Conservation (phyloP, 2,797 vertebrate genomes). For the Acridotheres tristis region DNA sequence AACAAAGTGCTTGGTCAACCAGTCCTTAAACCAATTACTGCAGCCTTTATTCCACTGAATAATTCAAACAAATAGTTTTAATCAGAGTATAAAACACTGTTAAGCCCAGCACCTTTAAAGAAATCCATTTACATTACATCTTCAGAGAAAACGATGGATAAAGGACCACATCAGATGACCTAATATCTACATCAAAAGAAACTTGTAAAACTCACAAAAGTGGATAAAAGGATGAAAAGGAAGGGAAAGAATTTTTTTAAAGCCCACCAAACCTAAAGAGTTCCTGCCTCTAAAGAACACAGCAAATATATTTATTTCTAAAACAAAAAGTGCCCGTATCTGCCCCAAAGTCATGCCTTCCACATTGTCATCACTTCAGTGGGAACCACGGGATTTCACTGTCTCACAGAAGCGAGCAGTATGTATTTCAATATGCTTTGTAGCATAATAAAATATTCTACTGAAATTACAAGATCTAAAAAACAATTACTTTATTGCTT, state of each 20-base stretch:
- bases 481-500: slow-evolving; percentile 60
- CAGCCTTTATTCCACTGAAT: background rate
- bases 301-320: background rate
- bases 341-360: background rate
- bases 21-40: slow-evolving; percentile 18
- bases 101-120: background rate
- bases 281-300: background rate
- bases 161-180: background rate
- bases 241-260: background rate
- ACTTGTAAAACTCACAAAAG: background rate
- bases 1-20: slow-evolving; percentile 20
- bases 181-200: background rate
- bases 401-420: background rate
- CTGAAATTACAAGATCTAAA: slow-evolving; percentile 15
- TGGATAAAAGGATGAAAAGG: background rate
- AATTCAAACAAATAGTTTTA: slow-evolving; percentile 30
- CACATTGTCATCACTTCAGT: background rate
- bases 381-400: background rate
- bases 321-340: background rate
- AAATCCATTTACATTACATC: background rate
- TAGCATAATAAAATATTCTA: slow-evolving; percentile 6
- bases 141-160: background rate
- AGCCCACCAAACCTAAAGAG: background rate
- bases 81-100: background rate
- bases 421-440: background rate